Evolutionary conservation across 1,140 invertebrate genomes (phyloP).

Genomic region (Trypoxylus dichotomus): DNA sequence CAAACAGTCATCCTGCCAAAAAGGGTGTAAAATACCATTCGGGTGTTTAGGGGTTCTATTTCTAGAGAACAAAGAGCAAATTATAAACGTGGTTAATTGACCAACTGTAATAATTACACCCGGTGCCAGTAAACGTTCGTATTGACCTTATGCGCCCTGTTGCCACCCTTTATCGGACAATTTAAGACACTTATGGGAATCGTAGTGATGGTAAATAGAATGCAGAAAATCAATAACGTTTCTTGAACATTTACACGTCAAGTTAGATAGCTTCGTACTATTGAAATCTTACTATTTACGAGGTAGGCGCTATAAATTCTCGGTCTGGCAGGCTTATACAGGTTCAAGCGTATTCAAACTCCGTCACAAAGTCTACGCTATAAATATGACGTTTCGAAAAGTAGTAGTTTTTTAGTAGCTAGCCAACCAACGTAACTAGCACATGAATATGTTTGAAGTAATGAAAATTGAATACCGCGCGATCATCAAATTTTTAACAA

Average conservation of each 20-base stretch:
- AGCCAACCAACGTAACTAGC: too few species aligned
- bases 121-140: neutral
- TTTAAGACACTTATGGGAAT: neutral
- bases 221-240: neutral
- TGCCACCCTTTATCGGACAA: neutral
- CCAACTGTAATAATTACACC: slow-evolving; percentile 1
- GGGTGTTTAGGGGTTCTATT: neutral
- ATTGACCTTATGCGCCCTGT: neutral
- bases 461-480: too few species aligned
- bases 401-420: too few species aligned
- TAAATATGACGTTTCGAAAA: too few species aligned
- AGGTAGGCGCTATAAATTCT: too few species aligned
- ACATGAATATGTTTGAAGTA: too few species aligned
- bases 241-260: too few species aligned
- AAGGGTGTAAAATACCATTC: slow-evolving; percentile 12
- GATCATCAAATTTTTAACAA: too few species aligned
- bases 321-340: too few species aligned
- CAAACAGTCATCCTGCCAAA: neutral
- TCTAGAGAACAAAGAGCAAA: slow-evolving; percentile 5
- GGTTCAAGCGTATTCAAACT: too few species aligned
- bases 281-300: too few species aligned
- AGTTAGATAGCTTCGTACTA: neutral
- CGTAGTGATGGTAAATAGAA: neutral
- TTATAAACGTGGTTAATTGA: slow-evolving; percentile 13
- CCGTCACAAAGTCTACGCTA: too few species aligned